These are phyloP conservation scores for Takifugu flavidus DNA, from an alignment of 2,113 vertebrate species.

Conservation along the genomic window DNA sequence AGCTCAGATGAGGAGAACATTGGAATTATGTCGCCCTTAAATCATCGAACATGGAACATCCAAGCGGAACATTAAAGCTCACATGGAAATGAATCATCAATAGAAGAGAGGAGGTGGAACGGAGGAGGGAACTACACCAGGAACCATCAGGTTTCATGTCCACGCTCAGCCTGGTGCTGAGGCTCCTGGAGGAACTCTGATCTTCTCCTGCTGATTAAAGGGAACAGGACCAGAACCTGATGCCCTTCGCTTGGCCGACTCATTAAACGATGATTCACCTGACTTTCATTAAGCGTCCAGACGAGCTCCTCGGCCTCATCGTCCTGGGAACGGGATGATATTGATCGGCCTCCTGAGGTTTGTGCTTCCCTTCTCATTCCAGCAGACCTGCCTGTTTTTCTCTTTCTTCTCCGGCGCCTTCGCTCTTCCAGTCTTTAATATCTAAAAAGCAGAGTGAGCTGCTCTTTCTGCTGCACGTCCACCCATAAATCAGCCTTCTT, in stretches of 20 bases:
- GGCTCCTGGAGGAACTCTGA: too few species aligned
- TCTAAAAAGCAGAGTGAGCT: constrained; percentile 7
- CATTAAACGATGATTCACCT: constrained; percentile 43
- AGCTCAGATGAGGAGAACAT: constrained; percentile 16
- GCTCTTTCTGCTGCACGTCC: constrained; percentile 27
- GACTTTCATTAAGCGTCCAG: constrained; percentile 27
- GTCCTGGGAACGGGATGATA: constrained; percentile 28
- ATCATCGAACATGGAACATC: too few species aligned
- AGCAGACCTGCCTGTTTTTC: not conserved
- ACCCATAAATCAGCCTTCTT: constrained; percentile 61
- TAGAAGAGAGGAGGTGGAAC: not conserved
- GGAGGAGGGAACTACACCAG: not conserved
- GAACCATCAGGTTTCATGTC: too few species aligned
- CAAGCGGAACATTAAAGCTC: too few species aligned
- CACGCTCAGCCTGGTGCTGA: too few species aligned
- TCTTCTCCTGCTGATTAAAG: constrained; percentile 25
- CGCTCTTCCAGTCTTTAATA: not conserved
- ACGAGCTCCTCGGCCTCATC: constrained; percentile 17
- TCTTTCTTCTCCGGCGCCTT: not conserved
- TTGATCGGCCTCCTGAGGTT: constrained; percentile 41
- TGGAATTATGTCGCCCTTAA: too few species aligned
- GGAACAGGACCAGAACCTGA: constrained; percentile 9
- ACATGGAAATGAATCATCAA: not conserved
- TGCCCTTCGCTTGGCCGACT: constrained; percentile 18
- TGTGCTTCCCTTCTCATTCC: not conserved